phyloP scores from a whole-genome alignment of 2,113 vertebrate species.

The Pollachius pollachius region DNA sequence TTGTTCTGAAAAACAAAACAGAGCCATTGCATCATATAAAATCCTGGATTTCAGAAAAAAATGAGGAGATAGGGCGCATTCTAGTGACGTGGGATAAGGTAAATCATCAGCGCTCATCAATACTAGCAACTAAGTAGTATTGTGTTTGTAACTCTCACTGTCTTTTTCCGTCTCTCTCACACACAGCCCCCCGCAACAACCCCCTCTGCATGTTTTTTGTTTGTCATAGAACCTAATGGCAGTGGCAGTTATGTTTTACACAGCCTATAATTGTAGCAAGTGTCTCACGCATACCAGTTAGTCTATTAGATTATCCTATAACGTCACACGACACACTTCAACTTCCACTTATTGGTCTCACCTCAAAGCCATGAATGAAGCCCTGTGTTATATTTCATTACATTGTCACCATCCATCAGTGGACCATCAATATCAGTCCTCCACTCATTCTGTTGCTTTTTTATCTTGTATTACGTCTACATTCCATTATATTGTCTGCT shows the following conservation, averaged over 20 bases:
- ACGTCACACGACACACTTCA: constrained; percentile 34
- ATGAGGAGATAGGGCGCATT: constrained; percentile 32
- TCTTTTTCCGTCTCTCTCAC: not conserved
- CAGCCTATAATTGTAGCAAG: too few relatives aligned
- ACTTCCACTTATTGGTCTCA: constrained; percentile 26
- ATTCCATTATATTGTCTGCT: constrained; percentile 45
- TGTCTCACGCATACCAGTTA: not conserved
- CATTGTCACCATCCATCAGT: constrained; percentile 52
- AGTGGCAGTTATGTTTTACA: too few relatives aligned
- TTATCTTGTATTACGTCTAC: constrained; percentile 40
- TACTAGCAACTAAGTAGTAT: constrained; percentile 35
- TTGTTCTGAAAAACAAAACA: too few relatives aligned
- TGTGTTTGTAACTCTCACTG: constrained; percentile 20
- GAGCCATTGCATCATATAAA: constrained; percentile 42
- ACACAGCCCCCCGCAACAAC: not conserved
- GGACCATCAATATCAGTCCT: constrained; percentile 54
- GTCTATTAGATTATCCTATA: constrained; percentile 47
- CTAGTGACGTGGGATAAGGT: not conserved
- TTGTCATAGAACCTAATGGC: too few relatives aligned
- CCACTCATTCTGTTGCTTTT: constrained; percentile 46
- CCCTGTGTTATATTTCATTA: constrained; percentile 43
- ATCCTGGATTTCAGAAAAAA: constrained; percentile 26
- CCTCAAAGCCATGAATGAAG: constrained; percentile 40
- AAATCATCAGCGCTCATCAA: constrained; percentile 51
- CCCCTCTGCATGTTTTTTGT: too few relatives aligned